Base-by-base conservation (phyloP, 2,888 invertebrate species). In the Muschampia plurimacula region DNA sequence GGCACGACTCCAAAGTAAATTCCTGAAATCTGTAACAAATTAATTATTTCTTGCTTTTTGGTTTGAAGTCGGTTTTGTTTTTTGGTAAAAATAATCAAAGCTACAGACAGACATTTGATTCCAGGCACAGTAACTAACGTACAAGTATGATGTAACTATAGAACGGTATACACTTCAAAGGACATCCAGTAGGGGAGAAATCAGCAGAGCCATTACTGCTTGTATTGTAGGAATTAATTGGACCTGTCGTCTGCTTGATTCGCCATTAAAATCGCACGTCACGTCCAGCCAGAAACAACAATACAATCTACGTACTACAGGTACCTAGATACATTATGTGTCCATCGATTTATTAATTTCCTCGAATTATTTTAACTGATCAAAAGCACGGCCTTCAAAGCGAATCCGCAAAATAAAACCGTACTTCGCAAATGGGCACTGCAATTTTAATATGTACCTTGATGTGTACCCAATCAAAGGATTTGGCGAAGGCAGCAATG, bases 171-270 rank as follows among this genome's bases (percentile, higher is more conserved):
- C 9, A 57, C 57, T 10, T 28, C 57, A 57, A 28, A 28, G 57
- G 57, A 28, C 10, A 57, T 28, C 57, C 3, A 28, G 22, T 57
- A 57, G 57, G 57, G 57, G 57, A 28, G 57, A 28, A 57, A 57
- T 55, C 3, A 12, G 12, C 49, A 49, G 12, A 28, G 57, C 57
- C 57, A 4, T 10, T 10, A 3, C 10, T 28, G 57, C 28, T 28
- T 57, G 28, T 28, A 28, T 57, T 57, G 28, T 57, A 12, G 28
- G 28, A 57, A 57, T 57, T 57, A 57, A 57, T 57, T 57, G 57
- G 28, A 57, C 57, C 57, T 57, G 57, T 57, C 57, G 28, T 28
- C 4, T 28, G 10, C 28, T 57, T 57, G 57, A 57, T 57, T 57
- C 28, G 57, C 57, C 57, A 28, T 57, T 57, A 22, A 57, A 57